phyloP scores from a whole-genome alignment of 1,140 invertebrate species.

The Drosophila lacteicornis region DNA sequence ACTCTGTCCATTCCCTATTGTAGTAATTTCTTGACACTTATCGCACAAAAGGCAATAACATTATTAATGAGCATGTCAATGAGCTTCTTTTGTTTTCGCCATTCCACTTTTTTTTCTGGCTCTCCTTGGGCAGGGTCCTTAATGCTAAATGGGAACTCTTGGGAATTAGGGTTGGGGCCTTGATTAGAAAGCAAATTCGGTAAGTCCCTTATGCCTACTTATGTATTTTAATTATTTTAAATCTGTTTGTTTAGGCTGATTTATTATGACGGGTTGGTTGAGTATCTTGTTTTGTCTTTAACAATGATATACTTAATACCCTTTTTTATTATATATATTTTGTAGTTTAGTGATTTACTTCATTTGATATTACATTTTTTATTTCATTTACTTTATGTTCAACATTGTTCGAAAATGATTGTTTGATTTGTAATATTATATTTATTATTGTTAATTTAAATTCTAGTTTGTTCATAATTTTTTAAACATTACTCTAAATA shows the following conservation, averaged over 20 bases:
- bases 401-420: not conserved
- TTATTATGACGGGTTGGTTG: slow-evolving; percentile 7
- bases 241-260: slow-evolving; percentile 12
- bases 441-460: not conserved
- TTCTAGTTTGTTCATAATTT: not conserved
- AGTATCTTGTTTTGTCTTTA: not conserved
- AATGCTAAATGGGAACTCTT: slow-evolving; percentile 27
- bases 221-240: slow-evolving; percentile 13
- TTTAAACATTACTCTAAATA: not conserved
- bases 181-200: slow-evolving; percentile 21
- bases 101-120: slow-evolving; percentile 33
- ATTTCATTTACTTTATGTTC: too few relatives aligned
- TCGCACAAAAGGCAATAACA: slow-evolving; percentile 84
- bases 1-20: slow-evolving; percentile 57
- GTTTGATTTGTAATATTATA: too few relatives aligned
- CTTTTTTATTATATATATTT: not conserved
- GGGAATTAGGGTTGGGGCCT: slow-evolving; percentile 20
- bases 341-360: not conserved
- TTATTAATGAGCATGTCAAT: slow-evolving; percentile 84
- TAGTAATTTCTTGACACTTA: slow-evolving; percentile 83
- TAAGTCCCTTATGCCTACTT: slow-evolving; percentile 1
- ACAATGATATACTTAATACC: not conserved
- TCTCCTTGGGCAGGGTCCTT: slow-evolving; percentile 38
- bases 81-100: slow-evolving; percentile 71
- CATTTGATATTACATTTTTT: not conserved